A percentile compares a stretch with the other conserved stretches of the same genome.
Conservation (phyloP, 2,797 vertebrate species). For the Crypturellus tataupa region DNA sequence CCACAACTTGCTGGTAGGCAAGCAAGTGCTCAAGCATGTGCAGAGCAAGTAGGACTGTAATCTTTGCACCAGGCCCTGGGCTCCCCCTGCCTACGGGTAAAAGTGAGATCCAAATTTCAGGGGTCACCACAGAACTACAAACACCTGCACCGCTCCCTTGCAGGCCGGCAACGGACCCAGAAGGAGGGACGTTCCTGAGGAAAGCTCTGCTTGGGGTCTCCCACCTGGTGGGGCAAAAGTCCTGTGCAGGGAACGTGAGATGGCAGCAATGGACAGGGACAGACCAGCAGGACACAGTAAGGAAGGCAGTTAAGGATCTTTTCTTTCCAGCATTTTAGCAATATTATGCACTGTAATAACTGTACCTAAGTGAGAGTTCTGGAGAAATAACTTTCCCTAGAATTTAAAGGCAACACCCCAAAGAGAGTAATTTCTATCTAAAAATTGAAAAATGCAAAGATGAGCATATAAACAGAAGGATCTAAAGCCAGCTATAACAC, state of each 20-base stretch:
- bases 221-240: background rate
- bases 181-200: fast-evolving
- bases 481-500: background rate
- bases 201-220: background rate
- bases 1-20: background rate
- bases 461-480: background rate
- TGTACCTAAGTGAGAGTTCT: background rate
- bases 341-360: background rate
- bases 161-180: background rate
- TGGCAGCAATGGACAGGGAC: background rate
- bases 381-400: background rate
- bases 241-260: background rate
- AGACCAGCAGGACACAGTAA: background rate
- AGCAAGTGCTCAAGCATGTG: background rate
- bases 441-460: background rate
- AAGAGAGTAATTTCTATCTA: background rate
- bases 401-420: background rate
- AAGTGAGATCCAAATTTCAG: background rate
- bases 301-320: background rate
- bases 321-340: background rate
- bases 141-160: background rate
- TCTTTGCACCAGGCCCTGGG: background rate
- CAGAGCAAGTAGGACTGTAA: background rate
- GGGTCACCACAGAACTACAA: background rate
- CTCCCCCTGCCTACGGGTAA: background rate